Evolutionary conservation across 2,888 invertebrate genomes (phyloP), one percentile per base, ranked within the genome.

Genomic region (Platypus cylindrus): DNA sequence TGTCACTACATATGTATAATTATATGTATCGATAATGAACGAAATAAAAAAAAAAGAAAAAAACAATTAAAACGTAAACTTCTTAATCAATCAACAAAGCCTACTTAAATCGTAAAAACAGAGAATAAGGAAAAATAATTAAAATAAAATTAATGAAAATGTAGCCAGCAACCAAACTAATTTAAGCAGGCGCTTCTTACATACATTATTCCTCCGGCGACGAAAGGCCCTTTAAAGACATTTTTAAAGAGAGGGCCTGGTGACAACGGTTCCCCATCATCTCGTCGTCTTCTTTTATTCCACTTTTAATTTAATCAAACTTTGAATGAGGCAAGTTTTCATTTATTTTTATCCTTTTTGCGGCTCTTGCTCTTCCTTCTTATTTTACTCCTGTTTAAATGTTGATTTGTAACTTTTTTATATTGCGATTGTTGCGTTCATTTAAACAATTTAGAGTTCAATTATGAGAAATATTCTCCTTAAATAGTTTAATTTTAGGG

Each of bases 231-330:
- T 47, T 51, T 48, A 48, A n/a, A n/a, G 49, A 48, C 46, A 46
- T 47, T 48, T 51, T 50, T 49, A 49, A 49, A 48, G 48, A 47
- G 45, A 33, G 34, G 38, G 30, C 36, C 34, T 40, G 47, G 51
- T 51, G 51, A 49, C 52, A 48, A 50, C 49, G 38, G 49, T 47
- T 46, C 45, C 46, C 50, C 35, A 26, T 27, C 27, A 27, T 16
- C 12, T 12, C 20, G 7, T 48, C 48, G 45, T 44, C 40, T 43
- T 34, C 36, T 54, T 55, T n/a, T n/a, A n/a, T n/a, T n/a, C n/a
- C n/a, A n/a, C n/a, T n/a, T n/a, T n/a, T 52, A 55, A 55, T 55
- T 55, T 54, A 55, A 55, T 55, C 54, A 52, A 51, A 45, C 44
- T 44, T 43, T 48, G 51, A 54, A 53, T 52, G 53, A 53, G 53